Percentiles rank a stretch among this genome's conserved stretches.
Conservation (phyloP, 2,888 invertebrate genomes). For the Lepetodrilus schrolli region DNA sequence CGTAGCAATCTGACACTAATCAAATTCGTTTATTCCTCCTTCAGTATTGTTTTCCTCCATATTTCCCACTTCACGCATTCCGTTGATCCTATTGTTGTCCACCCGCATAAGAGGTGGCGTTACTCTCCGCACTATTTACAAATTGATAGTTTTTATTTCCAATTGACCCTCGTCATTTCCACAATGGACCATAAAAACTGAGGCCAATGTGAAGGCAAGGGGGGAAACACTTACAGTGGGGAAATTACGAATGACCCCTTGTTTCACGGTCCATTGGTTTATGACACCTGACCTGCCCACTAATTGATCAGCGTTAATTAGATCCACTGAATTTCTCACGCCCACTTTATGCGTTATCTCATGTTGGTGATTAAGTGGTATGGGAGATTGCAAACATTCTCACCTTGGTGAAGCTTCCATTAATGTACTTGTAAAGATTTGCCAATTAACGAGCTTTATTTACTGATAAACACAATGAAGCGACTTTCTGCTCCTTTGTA, state of each 20-base stretch:
- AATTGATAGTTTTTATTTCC: constrained; percentile 16
- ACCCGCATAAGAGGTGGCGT: background rate
- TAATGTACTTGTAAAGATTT: background rate
- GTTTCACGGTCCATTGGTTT: background rate
- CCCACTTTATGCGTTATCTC: background rate
- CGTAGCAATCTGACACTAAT: background rate
- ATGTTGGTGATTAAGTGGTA: background rate
- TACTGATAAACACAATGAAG: too few relatives aligned
- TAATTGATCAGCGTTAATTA: constrained; percentile 22
- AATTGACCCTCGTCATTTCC: background rate
- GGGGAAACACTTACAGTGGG: constrained; percentile 4
- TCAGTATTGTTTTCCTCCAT: background rate
- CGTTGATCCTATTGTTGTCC: background rate
- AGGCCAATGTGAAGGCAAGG: background rate
- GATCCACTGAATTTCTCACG: background rate
- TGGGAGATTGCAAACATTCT: background rate
- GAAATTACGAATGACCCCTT: background rate
- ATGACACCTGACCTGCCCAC: constrained; percentile 13
- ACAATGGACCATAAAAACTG: constrained; percentile 5
- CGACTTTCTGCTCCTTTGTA: too few relatives aligned
- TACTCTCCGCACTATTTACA: background rate
- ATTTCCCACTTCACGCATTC: background rate
- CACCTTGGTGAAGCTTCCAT: background rate
- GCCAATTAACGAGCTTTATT: too few relatives aligned
- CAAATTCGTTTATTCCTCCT: background rate